Evolutionary conservation across 2,113 vertebrate species (phyloP).

Genomic region (Laticauda colubrina): DNA sequence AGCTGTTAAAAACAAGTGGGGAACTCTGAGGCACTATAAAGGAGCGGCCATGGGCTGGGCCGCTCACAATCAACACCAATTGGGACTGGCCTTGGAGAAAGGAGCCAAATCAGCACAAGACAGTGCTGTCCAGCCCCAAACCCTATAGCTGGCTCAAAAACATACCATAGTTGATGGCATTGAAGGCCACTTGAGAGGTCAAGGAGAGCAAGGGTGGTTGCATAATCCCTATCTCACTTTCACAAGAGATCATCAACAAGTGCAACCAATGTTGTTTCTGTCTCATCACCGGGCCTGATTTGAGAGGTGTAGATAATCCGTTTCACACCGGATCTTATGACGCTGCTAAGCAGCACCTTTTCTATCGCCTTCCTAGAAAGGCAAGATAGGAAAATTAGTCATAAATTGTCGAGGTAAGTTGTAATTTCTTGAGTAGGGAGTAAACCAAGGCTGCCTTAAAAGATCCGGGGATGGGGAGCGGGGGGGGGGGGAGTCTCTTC

Average conservation of each 20-base stretch:
- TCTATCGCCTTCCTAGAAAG: not conserved
- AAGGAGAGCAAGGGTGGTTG: not conserved
- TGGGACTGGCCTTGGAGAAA: not conserved
- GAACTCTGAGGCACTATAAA: not conserved
- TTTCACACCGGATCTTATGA: not conserved
- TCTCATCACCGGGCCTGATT: not conserved
- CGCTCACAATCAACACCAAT: not conserved
- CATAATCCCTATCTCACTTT: not conserved
- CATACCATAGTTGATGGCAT: not conserved
- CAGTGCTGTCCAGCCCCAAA: not conserved
- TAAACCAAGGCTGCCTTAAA: not conserved
- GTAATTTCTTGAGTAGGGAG: not conserved
- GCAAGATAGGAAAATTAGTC: not conserved
- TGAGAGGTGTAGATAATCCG: not conserved
- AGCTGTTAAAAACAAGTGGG: no score
- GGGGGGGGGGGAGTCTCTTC: not conserved
- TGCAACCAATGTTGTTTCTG: not conserved
- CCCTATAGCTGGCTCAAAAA: not conserved
- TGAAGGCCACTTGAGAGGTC: not conserved
- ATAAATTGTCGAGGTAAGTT: not conserved
- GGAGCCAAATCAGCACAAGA: not conserved
- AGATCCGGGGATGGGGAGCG: no score
- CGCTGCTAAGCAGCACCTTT: not conserved
- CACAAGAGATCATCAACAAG: not conserved
- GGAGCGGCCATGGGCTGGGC: not conserved